Percentiles rank a stretch among this genome's conserved stretches.
phyloP scores from a whole-genome alignment of 2,113 vertebrate species.

The Cavia porcellus region DNA sequence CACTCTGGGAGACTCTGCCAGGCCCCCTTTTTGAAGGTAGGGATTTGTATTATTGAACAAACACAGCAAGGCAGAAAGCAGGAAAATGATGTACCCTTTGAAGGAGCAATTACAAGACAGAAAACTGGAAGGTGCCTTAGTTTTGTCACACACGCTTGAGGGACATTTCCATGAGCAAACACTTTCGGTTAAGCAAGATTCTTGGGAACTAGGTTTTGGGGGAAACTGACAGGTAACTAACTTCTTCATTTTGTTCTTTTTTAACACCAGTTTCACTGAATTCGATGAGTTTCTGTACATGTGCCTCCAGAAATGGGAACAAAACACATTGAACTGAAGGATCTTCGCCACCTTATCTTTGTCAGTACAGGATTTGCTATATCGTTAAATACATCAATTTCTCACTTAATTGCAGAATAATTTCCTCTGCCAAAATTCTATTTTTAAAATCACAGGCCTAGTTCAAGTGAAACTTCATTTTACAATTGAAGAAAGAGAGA shows the following conservation, averaged over 20 bases:
- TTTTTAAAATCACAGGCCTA: not conserved
- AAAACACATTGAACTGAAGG: not conserved
- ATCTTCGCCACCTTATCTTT: not conserved
- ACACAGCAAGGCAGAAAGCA: conserved; percentile 1
- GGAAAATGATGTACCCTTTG: not conserved
- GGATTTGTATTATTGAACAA: conserved; percentile 35
- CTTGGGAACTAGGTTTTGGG: conserved; percentile 27
- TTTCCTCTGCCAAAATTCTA: not conserved
- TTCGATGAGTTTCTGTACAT: not conserved
- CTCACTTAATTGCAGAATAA: not conserved
- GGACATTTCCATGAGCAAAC: not conserved
- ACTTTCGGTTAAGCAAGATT: not conserved
- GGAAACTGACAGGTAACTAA: not conserved
- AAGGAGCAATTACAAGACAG: not conserved
- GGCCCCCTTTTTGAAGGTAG: not conserved
- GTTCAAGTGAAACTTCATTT: not conserved
- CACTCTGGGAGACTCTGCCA: not conserved
- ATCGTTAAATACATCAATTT: not conserved
- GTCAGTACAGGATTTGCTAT: not conserved
- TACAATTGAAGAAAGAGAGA: not conserved
- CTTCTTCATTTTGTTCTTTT: not conserved
- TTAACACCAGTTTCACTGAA: not conserved
- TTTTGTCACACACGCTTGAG: not conserved
- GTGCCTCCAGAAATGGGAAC: not conserved
- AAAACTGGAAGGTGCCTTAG: not conserved